These are phyloP conservation scores for Torymus texanus DNA, from an alignment of 2,888 invertebrate genomes.

Conservation along the genomic window DNA sequence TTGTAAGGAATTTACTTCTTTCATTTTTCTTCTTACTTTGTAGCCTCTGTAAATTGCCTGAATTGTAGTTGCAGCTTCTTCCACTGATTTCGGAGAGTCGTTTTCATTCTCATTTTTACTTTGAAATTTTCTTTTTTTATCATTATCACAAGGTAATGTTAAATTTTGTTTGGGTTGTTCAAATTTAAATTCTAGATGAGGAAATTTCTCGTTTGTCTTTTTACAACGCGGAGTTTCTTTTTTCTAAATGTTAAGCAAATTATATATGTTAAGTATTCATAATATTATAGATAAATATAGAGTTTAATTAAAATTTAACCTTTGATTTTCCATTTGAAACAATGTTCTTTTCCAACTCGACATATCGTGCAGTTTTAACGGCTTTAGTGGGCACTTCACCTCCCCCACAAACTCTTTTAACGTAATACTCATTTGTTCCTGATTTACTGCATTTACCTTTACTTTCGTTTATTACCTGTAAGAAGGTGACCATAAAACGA, in stretches of 20 bases:
- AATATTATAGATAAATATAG: background rate
- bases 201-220: background rate
- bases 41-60: constrained; percentile 72
- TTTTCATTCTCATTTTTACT: background rate
- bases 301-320: background rate
- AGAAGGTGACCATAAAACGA: background rate
- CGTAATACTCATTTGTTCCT: constrained; percentile 47
- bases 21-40: constrained; percentile 65
- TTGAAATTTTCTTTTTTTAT: background rate
- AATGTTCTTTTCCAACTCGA: constrained; percentile 7
- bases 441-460: constrained; percentile 55
- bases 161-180: background rate
- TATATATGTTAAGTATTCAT: too few relatives aligned
- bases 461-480: constrained; percentile 26
- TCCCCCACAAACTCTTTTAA: constrained; percentile 58
- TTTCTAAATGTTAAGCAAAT: background rate
- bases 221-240: background rate
- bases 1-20: constrained; percentile 62
- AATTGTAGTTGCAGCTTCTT: constrained; percentile 71
- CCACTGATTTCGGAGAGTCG: constrained; percentile 66
- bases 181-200: background rate
- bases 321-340: constrained; percentile 2
- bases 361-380: background rate
- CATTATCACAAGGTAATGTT: background rate
- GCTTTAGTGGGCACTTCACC: constrained; percentile 54